Evolutionary conservation across 2,888 invertebrate genomes (phyloP).

Genomic region (Gibbula magus): DNA sequence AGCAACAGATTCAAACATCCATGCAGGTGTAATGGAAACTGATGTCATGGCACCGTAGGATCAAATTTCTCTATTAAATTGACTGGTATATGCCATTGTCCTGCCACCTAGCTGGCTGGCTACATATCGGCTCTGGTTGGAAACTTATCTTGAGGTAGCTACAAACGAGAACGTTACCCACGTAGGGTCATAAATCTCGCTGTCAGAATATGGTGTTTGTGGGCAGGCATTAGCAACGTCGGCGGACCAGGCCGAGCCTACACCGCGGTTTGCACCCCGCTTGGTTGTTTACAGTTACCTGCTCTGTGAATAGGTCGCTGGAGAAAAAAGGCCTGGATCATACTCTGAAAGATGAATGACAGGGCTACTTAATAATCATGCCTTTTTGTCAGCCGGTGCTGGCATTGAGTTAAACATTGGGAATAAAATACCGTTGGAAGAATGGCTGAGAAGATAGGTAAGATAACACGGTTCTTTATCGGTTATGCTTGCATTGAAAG

Average conservation of each 20-base stretch:
- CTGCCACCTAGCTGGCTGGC: no score
- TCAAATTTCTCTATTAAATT: neutral
- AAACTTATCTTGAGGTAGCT: no score
- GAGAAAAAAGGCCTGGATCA: neutral
- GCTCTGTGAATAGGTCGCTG: no score
- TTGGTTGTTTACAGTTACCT: no score
- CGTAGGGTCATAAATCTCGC: neutral
- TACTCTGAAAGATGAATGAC: neutral
- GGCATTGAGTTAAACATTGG: slow-evolving; percentile 4
- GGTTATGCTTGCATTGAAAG: neutral
- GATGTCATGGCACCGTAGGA: neutral
- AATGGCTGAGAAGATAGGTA: slow-evolving; percentile 7
- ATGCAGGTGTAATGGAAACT: neutral
- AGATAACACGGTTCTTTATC: neutral
- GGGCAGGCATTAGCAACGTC: neutral
- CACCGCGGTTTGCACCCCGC: no score
- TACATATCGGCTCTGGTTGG: no score
- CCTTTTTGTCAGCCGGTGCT: neutral
- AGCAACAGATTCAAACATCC: neutral
- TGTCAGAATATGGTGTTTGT: neutral
- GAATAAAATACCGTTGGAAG: neutral
- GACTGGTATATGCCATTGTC: no score
- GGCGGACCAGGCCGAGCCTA: no score
- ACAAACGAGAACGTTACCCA: neutral
- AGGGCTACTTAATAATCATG: neutral